phyloP scores from a whole-genome alignment of 2,888 invertebrate genomes.

The Syritta pipiens region DNA sequence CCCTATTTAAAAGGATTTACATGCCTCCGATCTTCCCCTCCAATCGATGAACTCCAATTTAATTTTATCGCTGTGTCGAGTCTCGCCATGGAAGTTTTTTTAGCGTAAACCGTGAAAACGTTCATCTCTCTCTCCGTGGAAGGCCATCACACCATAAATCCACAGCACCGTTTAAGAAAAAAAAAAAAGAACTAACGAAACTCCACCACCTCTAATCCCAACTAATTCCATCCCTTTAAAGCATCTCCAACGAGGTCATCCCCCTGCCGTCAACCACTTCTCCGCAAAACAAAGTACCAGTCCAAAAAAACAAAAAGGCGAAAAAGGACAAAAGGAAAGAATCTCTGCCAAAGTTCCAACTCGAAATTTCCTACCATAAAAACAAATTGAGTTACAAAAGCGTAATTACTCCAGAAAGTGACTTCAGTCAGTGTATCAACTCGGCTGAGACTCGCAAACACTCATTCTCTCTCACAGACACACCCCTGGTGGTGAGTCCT shows the following conservation, averaged over 20 bases:
- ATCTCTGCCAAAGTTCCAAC: conserved; percentile 60
- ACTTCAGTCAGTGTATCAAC: conserved; percentile 60
- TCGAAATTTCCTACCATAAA: conserved; percentile 59
- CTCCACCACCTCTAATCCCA: conserved; percentile 49
- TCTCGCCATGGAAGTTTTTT: no score
- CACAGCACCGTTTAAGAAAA: conserved; percentile 27
- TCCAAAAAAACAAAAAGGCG: neutral
- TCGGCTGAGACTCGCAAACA: conserved; percentile 9
- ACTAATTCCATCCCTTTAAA: conserved; percentile 50
- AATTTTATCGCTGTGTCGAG: no score
- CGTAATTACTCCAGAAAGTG: conserved; percentile 66
- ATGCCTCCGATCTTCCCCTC: no score
- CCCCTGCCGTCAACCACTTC: neutral
- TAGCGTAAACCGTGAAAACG: no score
- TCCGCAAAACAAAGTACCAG: no score
- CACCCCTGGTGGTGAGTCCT: conserved; percentile 4
- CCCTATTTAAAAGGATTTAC: no score
- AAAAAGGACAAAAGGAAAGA: conserved; percentile 38
- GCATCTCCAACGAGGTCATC: conserved; percentile 36
- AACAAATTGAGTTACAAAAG: conserved; percentile 68
- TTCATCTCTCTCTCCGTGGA: no score
- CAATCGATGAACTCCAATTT: no score
- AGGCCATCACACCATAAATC: no score
- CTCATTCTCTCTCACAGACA: neutral
- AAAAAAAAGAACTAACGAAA: no score